phyloP scores from a whole-genome alignment of 2,113 vertebrate species.

The Ifrita kowaldi region DNA sequence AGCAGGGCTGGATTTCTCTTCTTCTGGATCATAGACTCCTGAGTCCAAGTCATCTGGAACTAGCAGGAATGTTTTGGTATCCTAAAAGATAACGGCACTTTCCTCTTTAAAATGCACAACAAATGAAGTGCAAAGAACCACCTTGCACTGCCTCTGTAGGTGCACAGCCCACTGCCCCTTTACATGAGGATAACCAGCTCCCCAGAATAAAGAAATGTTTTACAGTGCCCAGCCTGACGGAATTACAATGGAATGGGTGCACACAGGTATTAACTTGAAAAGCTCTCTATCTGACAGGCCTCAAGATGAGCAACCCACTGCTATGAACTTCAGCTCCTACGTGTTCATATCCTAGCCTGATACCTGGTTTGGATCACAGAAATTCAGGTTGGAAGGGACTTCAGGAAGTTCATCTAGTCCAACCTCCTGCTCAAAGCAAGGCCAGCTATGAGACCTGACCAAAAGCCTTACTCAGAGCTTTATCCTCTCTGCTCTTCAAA shows the following conservation, averaged over 20 bases:
- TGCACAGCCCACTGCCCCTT: not conserved
- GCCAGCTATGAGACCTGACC: not conserved
- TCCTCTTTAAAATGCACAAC: not conserved
- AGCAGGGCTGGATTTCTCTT: not conserved
- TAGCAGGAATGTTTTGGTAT: slow-evolving; percentile 29
- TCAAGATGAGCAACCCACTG: not conserved
- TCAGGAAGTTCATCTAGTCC: not conserved
- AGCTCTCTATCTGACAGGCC: not conserved
- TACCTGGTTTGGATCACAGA: not conserved
- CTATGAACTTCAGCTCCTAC: rapidly evolving
- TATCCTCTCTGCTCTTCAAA: not conserved
- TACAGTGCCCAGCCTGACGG: not conserved
- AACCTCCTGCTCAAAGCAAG: not conserved
- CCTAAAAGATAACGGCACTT: slow-evolving; percentile 56
- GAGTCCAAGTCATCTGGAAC: slow-evolving; percentile 34
- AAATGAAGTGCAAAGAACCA: not conserved
- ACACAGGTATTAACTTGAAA: not conserved
- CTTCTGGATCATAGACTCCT: not conserved
- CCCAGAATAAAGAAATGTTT: not conserved
- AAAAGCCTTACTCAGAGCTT: not conserved
- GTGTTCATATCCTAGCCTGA: not conserved
- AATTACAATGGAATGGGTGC: not conserved
- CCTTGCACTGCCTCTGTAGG: not conserved
- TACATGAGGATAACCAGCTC: not conserved
- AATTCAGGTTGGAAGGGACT: not conserved